phyloP scores from a whole-genome alignment of 1,140 invertebrate species.

The Drosophila kepulauana region DNA sequence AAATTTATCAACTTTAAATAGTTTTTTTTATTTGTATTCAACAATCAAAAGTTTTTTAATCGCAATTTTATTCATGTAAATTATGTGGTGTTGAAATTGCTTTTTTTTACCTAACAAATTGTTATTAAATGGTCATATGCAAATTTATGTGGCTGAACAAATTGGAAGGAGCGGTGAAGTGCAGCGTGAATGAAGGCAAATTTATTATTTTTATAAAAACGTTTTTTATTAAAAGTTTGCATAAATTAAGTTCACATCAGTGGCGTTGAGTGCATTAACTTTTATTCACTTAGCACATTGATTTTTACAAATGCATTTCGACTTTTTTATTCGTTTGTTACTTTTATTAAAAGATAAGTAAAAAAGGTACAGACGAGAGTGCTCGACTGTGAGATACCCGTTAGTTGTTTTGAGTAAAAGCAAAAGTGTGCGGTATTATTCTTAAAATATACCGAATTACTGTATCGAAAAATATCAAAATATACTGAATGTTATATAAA shows the following conservation, averaged over 20 bases:
- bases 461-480: too few species aligned
- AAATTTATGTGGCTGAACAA: constrained; percentile 10
- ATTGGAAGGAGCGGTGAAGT: constrained; percentile 12
- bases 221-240: neutral
- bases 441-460: too few species aligned
- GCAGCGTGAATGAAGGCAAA: neutral
- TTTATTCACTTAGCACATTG: neutral
- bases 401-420: too few species aligned
- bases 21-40: constrained; percentile 7
- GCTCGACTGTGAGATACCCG: too few species aligned
- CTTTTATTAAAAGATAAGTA: too few species aligned
- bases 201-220: neutral
- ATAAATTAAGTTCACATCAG: neutral
- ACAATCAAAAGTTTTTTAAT: constrained; percentile 17
- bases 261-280: neutral
- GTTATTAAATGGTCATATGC: constrained; percentile 17
- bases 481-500: too few species aligned
- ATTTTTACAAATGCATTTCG: neutral
- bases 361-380: too few species aligned
- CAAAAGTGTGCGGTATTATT: too few species aligned
- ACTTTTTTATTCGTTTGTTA: too few species aligned
- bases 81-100: neutral
- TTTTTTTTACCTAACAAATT: constrained; percentile 22
- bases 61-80: constrained; percentile 14
- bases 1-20: neutral